Conservation (phyloP, 2,113 vertebrate species). For the Caretta caretta region DNA sequence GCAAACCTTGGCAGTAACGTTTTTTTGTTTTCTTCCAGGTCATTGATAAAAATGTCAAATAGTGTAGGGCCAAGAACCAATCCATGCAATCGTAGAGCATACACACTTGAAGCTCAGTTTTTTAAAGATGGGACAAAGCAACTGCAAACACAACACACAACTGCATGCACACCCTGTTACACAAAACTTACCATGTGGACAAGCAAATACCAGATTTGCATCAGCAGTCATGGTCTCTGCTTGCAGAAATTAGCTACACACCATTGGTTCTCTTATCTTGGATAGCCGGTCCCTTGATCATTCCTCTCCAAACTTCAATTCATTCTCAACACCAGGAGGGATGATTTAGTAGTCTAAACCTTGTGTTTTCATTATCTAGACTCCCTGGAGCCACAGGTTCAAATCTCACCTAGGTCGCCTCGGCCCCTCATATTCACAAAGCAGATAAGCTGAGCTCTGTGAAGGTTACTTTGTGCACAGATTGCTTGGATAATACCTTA, state of each 20-base stretch:
- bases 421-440: background rate
- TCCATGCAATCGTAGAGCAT: background rate
- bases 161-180: background rate
- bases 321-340: background rate
- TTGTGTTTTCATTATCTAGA: background rate
- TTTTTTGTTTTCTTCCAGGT: background rate
- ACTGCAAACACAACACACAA: background rate
- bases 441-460: background rate
- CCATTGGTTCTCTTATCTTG: conserved; percentile 3
- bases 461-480: background rate
- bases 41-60: background rate
- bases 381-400: conserved; percentile 40
- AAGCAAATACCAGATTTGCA: background rate
- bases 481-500: accelerated
- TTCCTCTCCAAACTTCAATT: background rate
- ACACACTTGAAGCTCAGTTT: background rate
- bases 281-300: background rate
- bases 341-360: conserved; percentile 1
- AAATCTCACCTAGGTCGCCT: background rate
- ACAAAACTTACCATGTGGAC: background rate
- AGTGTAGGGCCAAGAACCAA: background rate
- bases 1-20: background rate
- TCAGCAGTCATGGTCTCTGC: background rate
- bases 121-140: background rate
- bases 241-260: background rate